phyloP scores from a whole-genome alignment of 2,797 vertebrate genomes.

The Eurystomus glaucurus region DNA sequence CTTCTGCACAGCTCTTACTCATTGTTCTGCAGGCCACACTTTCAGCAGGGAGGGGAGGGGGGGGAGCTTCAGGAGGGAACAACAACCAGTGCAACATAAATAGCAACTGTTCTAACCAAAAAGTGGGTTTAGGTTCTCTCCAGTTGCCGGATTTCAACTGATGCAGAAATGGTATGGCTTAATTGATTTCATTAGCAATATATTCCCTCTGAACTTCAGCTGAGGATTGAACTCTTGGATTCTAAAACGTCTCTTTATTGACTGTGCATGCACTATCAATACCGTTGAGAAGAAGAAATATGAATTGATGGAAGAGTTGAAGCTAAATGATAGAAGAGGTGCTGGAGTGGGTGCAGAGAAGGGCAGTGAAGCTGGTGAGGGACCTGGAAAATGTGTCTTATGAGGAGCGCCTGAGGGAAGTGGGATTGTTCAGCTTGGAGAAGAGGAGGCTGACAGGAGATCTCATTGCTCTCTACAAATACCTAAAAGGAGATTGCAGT shows the following conservation, averaged over 20 bases:
- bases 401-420: too few species aligned
- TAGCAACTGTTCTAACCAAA: background rate
- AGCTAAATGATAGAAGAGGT: background rate
- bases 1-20: background rate
- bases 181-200: background rate
- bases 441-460: too few species aligned
- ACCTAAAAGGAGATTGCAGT: too few species aligned
- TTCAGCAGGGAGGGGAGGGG: background rate
- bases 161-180: background rate
- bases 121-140: background rate
- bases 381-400: too few species aligned
- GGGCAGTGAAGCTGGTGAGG: too few species aligned
- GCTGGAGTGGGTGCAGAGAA: too few species aligned
- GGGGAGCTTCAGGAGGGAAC: background rate
- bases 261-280: background rate
- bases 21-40: background rate
- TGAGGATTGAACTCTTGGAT: background rate
- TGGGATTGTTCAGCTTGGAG: too few species aligned
- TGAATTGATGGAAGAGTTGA: background rate
- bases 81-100: background rate
- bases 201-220: background rate
- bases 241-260: background rate
- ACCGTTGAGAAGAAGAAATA: background rate
- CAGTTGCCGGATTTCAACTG: background rate
- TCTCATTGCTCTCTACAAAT: too few species aligned